Evolutionary conservation across 2,888 invertebrate species (phyloP), one percentile per base, ranked within the genome.

Genomic region (Eretmocerus hayati): DNA sequence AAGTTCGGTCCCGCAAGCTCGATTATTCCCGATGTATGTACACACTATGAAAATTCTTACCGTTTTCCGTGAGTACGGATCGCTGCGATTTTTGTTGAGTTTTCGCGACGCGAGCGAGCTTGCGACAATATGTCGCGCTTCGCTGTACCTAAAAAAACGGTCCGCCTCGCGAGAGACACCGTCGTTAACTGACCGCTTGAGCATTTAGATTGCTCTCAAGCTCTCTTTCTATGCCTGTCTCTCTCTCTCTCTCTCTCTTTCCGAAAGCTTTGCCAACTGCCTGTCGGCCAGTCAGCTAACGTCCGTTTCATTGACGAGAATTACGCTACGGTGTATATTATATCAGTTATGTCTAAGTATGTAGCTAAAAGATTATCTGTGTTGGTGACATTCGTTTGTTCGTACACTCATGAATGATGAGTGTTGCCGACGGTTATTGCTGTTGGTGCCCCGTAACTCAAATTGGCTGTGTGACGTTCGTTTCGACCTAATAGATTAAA

Each of bases 111-210:
- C 11, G 26, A 26, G 26, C 26, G 26, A 39, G 39, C 39, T 39
- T 23, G 38, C n/a, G n/a, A n/a, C n/a, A n/a, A n/a, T n/a, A n/a
- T n/a, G n/a, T n/a, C n/a, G 21, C 20, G 16, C 38, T 31, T 38
- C 38, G 45, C 4, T 13, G n/a, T 8, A 30, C 45, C 49, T 44
- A 46, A 46, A 51, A 48, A 43, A 35, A 36, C 56, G n/a, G 56
- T 59, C 59, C 59, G 57, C 61, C 57, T 57, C 58, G 58, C 53
- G 59, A 63, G 62, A 62, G 62, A 63, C 59, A 63, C 63, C 62
- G 63, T 62, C 62, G 58, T 59, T 59, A 60, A 62, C 63, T 62
- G 19, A 40, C n/a, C 16, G n/a, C 21, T 13, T 21, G n/a, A 19
- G 5, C 21, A 22, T 21, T 13, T 13, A 21, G 21, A 21, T 13